phyloP scores from a whole-genome alignment of 2,113 vertebrate species.

The Todiramphus saurophagus region DNA sequence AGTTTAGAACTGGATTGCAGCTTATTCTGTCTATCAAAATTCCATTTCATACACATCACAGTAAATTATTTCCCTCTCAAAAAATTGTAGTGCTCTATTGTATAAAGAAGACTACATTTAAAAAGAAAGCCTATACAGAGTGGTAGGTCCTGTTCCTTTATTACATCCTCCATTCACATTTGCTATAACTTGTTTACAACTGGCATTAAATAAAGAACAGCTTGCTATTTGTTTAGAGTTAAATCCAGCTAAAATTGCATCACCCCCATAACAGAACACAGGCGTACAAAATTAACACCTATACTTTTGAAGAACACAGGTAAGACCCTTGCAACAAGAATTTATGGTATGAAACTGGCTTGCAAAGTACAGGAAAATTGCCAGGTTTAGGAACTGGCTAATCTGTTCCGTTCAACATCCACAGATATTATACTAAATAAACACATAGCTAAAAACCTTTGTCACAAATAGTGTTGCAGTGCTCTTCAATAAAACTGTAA shows the following conservation, averaged over 20 bases:
- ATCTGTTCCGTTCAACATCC: background rate
- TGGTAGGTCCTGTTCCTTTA: background rate
- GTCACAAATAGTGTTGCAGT: background rate
- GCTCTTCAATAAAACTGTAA: background rate
- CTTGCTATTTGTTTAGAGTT: background rate
- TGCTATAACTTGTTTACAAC: background rate
- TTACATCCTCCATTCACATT: background rate
- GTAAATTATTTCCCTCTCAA: constrained; percentile 69
- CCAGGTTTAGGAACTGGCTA: background rate
- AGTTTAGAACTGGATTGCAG: constrained; percentile 81
- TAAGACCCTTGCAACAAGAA: background rate
- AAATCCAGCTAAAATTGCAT: background rate
- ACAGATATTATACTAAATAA: background rate
- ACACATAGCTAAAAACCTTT: background rate
- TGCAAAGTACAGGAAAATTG: background rate
- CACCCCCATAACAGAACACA: background rate
- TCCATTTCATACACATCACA: constrained; percentile 75
- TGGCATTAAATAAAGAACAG: background rate
- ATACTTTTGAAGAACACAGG: background rate
- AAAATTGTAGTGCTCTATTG: constrained; percentile 32
- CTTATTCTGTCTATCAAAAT: constrained; percentile 81
- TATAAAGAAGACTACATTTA: constrained; percentile 55
- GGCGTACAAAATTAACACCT: background rate
- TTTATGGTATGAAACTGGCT: background rate
- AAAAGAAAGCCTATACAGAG: background rate